phyloP scores from a whole-genome alignment of 2,888 invertebrate species.

The Andricus quercusramuli region DNA sequence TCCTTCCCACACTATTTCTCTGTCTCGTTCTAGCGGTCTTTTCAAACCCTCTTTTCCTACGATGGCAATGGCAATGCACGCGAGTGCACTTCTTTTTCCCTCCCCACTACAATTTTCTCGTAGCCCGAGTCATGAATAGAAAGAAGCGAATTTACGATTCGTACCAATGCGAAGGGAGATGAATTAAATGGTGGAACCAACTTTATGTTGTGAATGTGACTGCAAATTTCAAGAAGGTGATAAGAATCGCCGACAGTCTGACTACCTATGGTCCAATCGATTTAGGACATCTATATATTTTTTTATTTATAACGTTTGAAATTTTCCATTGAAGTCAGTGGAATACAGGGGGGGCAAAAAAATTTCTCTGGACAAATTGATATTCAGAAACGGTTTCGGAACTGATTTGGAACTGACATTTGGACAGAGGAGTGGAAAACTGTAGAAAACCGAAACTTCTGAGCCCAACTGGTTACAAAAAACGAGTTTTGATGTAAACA shows the following conservation, averaged over 20 bases:
- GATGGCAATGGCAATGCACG: slow-evolving; percentile 27
- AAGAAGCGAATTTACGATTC: slow-evolving; percentile 19
- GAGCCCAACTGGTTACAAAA: no score
- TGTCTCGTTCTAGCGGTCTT: slow-evolving; percentile 29
- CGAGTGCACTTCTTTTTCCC: slow-evolving; percentile 11
- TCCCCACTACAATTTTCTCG: slow-evolving; percentile 13
- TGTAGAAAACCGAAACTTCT: no score
- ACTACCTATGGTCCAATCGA: no score
- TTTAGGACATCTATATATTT: no score
- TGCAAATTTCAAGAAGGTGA: neutral
- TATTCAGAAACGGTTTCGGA: no score
- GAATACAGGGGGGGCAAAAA: no score
- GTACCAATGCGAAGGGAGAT: neutral
- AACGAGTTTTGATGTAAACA: no score
- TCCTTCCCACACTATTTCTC: neutral
- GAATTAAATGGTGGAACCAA: slow-evolving; percentile 16
- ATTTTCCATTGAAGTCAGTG: no score
- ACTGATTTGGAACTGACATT: no score
- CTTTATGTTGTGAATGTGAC: slow-evolving; percentile 4
- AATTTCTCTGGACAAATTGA: no score
- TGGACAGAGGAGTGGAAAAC: no score
- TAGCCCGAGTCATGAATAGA: slow-evolving; percentile 14
- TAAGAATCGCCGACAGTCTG: neutral
- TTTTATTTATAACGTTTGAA: no score
- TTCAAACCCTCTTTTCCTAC: slow-evolving; percentile 18